Evolutionary conservation across 2,797 vertebrate genomes (phyloP), one percentile per base, ranked within the genome.

Genomic region (Linurgus olivaceus): DNA sequence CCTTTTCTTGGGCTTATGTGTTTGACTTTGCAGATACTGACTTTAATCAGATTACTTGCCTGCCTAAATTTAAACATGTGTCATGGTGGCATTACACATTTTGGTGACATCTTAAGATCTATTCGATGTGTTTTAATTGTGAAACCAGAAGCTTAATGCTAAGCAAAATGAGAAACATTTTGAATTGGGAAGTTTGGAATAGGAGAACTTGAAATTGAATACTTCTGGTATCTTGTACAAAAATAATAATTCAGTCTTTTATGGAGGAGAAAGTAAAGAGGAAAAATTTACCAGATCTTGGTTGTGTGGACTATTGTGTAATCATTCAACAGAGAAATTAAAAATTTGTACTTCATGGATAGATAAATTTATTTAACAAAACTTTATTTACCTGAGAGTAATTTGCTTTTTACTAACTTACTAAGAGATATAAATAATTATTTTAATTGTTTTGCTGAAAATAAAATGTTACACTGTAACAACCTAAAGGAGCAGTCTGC

Each of bases 11-110:
- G 54, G 47, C 31, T 86, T 65, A 20, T 21, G 38, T 50, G 55
- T 73, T 84, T 84, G 73, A n/a, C 78, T 95, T 80, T 1, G 13
- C 40, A 92, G 62, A 45, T 75, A 26, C 63, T 48, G 67, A 47
- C 63, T 95, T 92, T 81, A 78, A 73, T 88, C 0, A 0, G 58
- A 52, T 96, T 84, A 81, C 62, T 55, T 81, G 70, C 19, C 16
- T 90, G 83, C 74, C 59, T 92, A 57, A 84, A 95, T 83, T 95
- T 93, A 67, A 86, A 72, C 37, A 23, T 9, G n/a, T 33, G 25
- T 62, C 55, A 21, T 50, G 42, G 86, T n/a, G 67, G 76, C 29
- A 42, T 90, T 86, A 57, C 66, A 44, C 35, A 7, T 90, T 94
- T 81, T 90, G 66, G 80, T 92, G 86, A 58, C 65, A 75, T 81